Base-by-base conservation (phyloP, 2,888 invertebrate genomes). In the Uloborus plumipes region DNA sequence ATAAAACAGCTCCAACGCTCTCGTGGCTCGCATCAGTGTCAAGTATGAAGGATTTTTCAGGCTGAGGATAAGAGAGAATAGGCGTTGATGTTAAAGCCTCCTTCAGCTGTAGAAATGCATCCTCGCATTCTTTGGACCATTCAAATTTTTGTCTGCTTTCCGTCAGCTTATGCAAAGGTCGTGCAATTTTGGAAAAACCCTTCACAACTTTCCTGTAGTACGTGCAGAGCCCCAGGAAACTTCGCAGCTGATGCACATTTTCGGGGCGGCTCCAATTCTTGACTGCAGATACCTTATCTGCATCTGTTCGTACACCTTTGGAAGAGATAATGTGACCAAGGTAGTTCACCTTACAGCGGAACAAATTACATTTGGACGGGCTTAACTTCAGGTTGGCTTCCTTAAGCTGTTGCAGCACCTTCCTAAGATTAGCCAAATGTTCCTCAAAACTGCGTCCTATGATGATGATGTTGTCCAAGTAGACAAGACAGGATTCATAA, bases 11-110 rank as follows among this genome's bases (percentile, higher is more conserved):
- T 26, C 51, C 16, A 2, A 55, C 31, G 31, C 31, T 26, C 13
- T 67, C n/a, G 14, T 67, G 14, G n/a, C 53, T 67, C 7, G 67
- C 67, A 22, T 53, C 53, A 13, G 72, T 62, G 39, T 72, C 61
- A 0, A 72, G 22, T 0, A 72, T 62, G n/a, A 62, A 72, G 4
- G 9, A 26, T 26, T 26, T 62, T 22, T 51, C 51, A 18, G 51
- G 51, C 11, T 72, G 72, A n/a, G 72, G 62, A 71, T 71, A 61
- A 15, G 49, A 0, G n/a, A 71, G 22, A 14, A 59, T 53, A 15
- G 67, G 55, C 26, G 31, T n/a, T n/a, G 67, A 67, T 53, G 47
- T 55, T 31, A 53, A 55, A 16, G 55, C 16, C 15, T 53, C 18
- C 31, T 67, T 67, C 22, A 53, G 53, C 18, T 16, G n/a, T 11